Conservation (phyloP, 1,140 invertebrate species). For the Stratiolaelaps scimitus region DNA sequence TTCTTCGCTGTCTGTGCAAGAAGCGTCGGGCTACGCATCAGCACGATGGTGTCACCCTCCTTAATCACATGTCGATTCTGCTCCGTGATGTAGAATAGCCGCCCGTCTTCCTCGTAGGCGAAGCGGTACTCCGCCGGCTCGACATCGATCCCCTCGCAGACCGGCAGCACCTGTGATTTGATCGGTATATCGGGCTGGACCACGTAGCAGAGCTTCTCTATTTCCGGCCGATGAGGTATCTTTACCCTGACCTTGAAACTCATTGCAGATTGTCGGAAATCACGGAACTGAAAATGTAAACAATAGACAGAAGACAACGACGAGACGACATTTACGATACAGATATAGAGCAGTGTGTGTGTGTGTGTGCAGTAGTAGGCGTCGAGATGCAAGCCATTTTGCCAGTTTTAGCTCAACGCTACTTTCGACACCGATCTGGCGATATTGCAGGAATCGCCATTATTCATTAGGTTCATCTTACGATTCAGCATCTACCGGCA, state of each 20-base stretch:
- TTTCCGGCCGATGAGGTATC: slow-evolving; percentile 14
- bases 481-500: no score
- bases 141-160: neutral
- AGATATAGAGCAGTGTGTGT: no score
- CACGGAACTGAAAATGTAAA: no score
- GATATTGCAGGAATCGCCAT: no score
- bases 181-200: neutral
- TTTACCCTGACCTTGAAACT: neutral
- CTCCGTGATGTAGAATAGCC: neutral
- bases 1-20: slow-evolving; percentile 17
- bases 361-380: no score
- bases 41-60: slow-evolving; percentile 8
- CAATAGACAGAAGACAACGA: no score
- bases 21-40: slow-evolving; percentile 12
- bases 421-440: no score
- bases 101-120: slow-evolving; percentile 19
- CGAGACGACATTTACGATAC: no score
- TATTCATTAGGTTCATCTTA: no score
- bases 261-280: neutral
- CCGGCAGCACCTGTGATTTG: neutral
- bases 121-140: slow-evolving; percentile 17
- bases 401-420: no score
- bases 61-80: neutral
- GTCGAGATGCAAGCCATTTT: no score
- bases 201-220: neutral